Evolutionary conservation across 2,888 invertebrate genomes (phyloP), one percentile per base, ranked within the genome.

Genomic region (Ecdyonurus torrentis): DNA sequence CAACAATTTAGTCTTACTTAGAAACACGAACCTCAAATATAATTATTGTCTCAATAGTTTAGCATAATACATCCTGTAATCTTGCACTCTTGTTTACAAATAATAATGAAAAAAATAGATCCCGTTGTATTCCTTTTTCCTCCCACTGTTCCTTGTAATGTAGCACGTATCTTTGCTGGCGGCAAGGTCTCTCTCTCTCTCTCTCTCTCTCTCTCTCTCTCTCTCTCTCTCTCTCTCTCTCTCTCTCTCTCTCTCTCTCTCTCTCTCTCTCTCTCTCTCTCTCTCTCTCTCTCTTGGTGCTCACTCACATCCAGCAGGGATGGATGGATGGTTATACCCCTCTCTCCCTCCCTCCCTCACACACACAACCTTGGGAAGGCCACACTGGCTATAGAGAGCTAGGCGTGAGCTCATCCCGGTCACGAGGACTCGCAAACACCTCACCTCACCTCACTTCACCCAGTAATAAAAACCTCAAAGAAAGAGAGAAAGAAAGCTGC

Each of bases 261-360:
- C 60, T 23, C 60, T 37, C n/a, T 25, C 2, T 19, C 19, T 22
- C 25, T 37, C 19, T 25, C 59, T 23, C 24, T 23, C 22, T 25
- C 10, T 61, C 55, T 61, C 24, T 55, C 61, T 61, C 52, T 52
- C 58, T 50, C 58, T 24, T 22, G n/a, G n/a, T n/a, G 24, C 25
- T 23, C 24, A 23, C 19, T 15, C 37, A 18, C 24, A 22, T 37
- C 60, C 60, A 37, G 25, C 22, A 25, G 24, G 58, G n/a, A 23
- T 25, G 23, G 24, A n/a, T 18, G 24, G 58, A 58, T 58, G 18
- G 24, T 25, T 23, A 24, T 58, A 58, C 58, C 60, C 20, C 60
- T 37, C n/a, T 25, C 2, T 19, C 19, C n/a, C 25, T 37, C 19
- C 25, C 59, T 23, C 24, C 23, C 22, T 25, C 10, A 53, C 55